phyloP scores from a whole-genome alignment of 2,888 invertebrate species.

The Lottia gigantea region DNA sequence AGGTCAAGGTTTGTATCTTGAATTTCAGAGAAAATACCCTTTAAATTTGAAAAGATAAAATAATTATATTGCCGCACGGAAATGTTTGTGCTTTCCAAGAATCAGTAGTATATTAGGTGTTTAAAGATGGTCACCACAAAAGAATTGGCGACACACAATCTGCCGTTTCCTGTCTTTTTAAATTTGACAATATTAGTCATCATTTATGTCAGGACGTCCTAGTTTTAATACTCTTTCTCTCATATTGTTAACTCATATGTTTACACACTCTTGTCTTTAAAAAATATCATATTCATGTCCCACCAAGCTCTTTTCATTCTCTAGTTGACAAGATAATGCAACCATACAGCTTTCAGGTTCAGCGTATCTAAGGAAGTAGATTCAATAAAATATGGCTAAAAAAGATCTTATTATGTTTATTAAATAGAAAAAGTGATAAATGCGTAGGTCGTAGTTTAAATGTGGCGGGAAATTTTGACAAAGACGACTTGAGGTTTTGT shows the following conservation, averaged over 20 bases:
- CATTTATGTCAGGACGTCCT: slow-evolving; percentile 5
- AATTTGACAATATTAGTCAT: slow-evolving; percentile 9
- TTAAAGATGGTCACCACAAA: no score
- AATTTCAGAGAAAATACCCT: no score
- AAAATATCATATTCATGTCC: neutral
- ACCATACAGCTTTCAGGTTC: no score
- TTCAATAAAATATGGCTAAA: no score
- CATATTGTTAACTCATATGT: neutral
- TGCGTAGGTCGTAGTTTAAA: neutral
- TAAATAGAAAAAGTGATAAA: neutral
- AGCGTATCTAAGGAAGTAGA: no score
- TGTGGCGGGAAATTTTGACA: slow-evolving; percentile 6
- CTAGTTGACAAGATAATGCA: no score
- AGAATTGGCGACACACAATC: neutral
- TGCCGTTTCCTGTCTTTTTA: slow-evolving; percentile 2
- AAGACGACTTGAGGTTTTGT: neutral
- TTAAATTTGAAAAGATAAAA: no score
- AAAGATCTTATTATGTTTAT: neutral
- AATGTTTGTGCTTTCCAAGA: no score
- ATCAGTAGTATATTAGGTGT: no score
- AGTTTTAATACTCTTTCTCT: neutral
- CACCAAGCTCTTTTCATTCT: neutral
- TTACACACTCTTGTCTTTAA: neutral
- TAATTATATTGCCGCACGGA: no score
- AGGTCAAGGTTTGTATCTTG: no score